A percentile compares a stretch with the other conserved stretches of the same genome.
Conservation (phyloP, 2,888 invertebrate genomes). For the Odontomyia ornata region DNA sequence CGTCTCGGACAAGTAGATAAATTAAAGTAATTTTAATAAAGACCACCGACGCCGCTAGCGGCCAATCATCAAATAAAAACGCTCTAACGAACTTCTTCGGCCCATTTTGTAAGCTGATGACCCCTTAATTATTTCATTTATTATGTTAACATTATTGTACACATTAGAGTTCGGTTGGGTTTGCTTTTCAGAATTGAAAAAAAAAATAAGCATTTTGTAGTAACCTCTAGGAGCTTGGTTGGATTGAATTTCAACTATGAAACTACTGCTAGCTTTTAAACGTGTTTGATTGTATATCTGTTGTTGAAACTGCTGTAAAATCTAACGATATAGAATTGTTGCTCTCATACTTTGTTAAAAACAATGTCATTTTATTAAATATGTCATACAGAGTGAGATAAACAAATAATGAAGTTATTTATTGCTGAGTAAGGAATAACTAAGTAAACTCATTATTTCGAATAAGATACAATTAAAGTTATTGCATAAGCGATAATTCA, state of each 20-base stretch:
- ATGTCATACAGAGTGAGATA: not conserved
- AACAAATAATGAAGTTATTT: conserved; percentile 1
- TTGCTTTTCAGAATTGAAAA: not conserved
- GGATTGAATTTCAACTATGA: not conserved
- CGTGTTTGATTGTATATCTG: not conserved
- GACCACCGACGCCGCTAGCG: conserved; percentile 42
- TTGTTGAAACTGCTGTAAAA: not conserved
- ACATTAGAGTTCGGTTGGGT: not conserved
- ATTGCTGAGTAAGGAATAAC: not conserved
- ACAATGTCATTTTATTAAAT: not conserved
- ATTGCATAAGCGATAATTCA: conserved; percentile 8
- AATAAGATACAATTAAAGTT: conserved; percentile 8
- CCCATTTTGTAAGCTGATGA: conserved; percentile 35
- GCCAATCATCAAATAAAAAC: conserved; percentile 15
- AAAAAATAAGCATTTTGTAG: not conserved
- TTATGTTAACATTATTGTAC: conserved; percentile 37
- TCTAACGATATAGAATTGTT: not conserved
- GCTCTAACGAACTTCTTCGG: not conserved
- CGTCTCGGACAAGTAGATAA: conserved; percentile 22
- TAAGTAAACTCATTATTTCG: not conserved
- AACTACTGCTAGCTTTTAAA: not conserved
- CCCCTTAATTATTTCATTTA: conserved; percentile 41
- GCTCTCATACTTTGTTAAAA: not conserved
- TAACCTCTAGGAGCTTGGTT: not conserved
- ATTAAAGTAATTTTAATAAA: conserved; percentile 44